Evolutionary conservation across 2,113 vertebrate genomes (phyloP), one percentile per base, ranked within the genome.

Genomic region (Xyrauchen texanus): DNA sequence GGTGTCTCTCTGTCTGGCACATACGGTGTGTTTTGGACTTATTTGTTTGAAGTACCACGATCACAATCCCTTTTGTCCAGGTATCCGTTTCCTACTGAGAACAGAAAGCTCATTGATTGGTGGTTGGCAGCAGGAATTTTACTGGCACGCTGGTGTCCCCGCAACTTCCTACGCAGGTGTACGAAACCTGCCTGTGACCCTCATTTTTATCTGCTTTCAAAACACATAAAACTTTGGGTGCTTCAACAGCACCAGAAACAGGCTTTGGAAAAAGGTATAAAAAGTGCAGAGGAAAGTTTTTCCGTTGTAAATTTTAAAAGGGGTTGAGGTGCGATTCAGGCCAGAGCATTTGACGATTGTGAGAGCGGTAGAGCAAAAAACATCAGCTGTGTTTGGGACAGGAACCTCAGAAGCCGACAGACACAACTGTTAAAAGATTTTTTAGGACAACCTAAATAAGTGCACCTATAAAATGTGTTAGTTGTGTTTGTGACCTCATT

Each of bases 281-380:
- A 78, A 62, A 64, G n/a, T 75, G 52, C 64, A 44, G 75, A 65
- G 78, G 66, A 60, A 60, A 78, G 46, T 75, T 85, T 85, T 83
- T 85, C 84, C 84, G 57, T 82, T 78, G 80, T 81, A 85, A 83
- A 81, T 83, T 81, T 53, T 34, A 34, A 77, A 49, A 47, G 76
- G 71, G 67, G 60, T 34, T 42, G 72, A 72, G n/a, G 55, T n/a
- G 47, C 44, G 21, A 34, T 34, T 34, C 21, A 34, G 21, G 21
- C 21, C 21, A 46, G 69, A 46, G 53, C 69, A n/a, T 72, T 72
- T 60, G 55, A 74, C 11, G 71, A 62, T 11, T 49, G 6, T 34
- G 71, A 74, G 71, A 74, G 71, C 44, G 44, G 8, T 34, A 12
- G 34, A 13, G 60, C 15, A 58, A 3, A 64, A 60, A 49, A 42